Percentiles rank a stretch among this genome's conserved stretches.
These are phyloP conservation scores for Stichopus chloronotus DNA, from an alignment of 35 echinoderm and acorn worm genomes.

Conservation along the genomic window DNA sequence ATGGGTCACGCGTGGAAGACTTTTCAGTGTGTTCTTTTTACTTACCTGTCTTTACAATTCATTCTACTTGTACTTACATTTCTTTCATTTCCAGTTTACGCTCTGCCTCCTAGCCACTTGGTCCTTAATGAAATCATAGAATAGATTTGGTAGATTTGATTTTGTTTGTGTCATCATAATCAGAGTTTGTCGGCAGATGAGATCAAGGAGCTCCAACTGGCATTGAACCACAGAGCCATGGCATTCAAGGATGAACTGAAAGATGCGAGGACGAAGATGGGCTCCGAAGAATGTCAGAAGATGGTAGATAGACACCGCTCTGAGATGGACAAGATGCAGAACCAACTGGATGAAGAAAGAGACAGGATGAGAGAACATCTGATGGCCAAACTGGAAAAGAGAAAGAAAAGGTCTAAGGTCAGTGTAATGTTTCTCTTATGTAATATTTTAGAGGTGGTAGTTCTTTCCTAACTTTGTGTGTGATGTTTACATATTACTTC, in stretches of 20 bases:
- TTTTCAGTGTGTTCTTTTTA: too few species aligned
- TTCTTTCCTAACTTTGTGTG: background rate
- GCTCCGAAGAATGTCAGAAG: slow-evolving; percentile 64
- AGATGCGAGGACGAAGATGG: slow-evolving; percentile 59
- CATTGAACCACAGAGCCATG: slow-evolving; percentile 66
- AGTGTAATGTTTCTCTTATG: background rate
- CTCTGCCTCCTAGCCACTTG: too few species aligned
- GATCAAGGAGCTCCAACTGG: slow-evolving; percentile 86
- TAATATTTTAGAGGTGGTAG: too few species aligned
- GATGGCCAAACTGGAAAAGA: slow-evolving; percentile 77
- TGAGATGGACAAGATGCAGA: slow-evolving; percentile 79
- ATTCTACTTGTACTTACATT: too few species aligned
- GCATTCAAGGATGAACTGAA: slow-evolving; percentile 78
- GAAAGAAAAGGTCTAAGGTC: slow-evolving; percentile 53
- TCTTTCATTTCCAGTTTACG: too few species aligned
- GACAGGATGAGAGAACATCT: slow-evolving; percentile 72
- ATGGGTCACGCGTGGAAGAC: too few species aligned
- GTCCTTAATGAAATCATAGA: too few species aligned
- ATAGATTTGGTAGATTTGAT: too few species aligned
- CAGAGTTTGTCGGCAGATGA: slow-evolving; percentile 72
- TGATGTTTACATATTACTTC: background rate
- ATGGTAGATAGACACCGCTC: slow-evolving; percentile 67
- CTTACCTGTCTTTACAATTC: too few species aligned
- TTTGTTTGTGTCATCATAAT: background rate
- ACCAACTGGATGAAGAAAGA: slow-evolving; percentile 75